Base-by-base conservation (phyloP, 64 coral and sea anemone species). In the Stichodactyla helianthus region DNA sequence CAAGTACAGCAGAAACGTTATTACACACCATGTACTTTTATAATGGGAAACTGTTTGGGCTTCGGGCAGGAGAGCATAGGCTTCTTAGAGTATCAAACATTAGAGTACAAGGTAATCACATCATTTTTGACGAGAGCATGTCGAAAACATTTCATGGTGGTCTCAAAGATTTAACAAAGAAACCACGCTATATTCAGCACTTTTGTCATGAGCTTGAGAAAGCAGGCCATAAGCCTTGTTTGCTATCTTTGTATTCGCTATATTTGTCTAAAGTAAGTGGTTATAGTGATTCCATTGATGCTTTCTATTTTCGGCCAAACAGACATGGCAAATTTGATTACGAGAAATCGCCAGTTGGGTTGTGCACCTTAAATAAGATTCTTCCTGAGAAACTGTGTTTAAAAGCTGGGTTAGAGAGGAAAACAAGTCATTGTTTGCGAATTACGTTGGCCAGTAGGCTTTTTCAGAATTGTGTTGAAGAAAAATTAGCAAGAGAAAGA, bases 331-430 rank as follows among this genome's bases (percentile, higher is more conserved):
- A 91, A 62, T 82, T 91, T 64, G 84, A 81, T 63, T 86, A 86
- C 60, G 89, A 91, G 58, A 91, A 81, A 56, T 86, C 53, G 61
- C 89, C 59, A n/a, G 59, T 91, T 79, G 89, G 89, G 60, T 81
- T 79, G 57, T 35, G 31, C 31, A 35, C 31, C 31, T 35, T 35
- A 35, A 35, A 35, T 35, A 91, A 91, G 85, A 61, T 82, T n/a
- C 55, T 91, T 80, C 84, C 89, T 85, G 89, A 86, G 76, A 91
- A 91, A 90, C 77, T 91, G 89, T 91, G 76, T 90, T 26, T 77
- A 50, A 90, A 90, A 85, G 88, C 52, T 59, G 77, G 88, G 50
- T 79, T 85, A 65, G 27, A 22, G 25, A 19, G 67, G 67, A 17
- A 77, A 53, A 89, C 82, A 31, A 80, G 80, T 82, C 64, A 89